Base-by-base conservation (phyloP, 2,113 vertebrate species). In the Spea multiplicata region DNA sequence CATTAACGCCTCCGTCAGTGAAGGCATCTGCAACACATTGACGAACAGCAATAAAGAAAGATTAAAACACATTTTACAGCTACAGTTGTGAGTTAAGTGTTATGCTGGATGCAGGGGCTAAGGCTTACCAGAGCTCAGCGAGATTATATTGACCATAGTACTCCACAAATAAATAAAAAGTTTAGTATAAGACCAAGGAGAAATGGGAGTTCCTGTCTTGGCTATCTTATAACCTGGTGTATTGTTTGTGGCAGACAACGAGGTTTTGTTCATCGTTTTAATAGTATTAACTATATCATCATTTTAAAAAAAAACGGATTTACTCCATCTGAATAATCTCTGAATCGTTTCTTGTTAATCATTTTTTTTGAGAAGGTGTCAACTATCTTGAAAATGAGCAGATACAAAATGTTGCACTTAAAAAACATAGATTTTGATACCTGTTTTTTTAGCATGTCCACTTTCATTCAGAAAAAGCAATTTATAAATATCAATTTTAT, bases 1-100 rank as follows among this genome's bases (percentile, higher is more conserved):
- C 71, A 80, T 73, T 80, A 73, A 80, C 77, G 16, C 62, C 64
- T 73, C 71, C 73, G 62, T 80, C 77, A 80, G 73, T 73, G 71
- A 73, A 80, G 50, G 71, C 77, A 73, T 80, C 71, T 80, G 77
- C 77, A 80, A 73, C 62, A 73, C 77, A 80, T 80, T 80, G 71
- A 62, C 46, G 69, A 57, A 59, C 64, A 48, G 71, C 71, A 80
- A 80, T 80, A 73, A 73, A 73, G 71, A 67, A 72, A 80, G 76
- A 79, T 79, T 79, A 79, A 80, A 73, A 80, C 53, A 66, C 64
- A 80, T 80, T 80, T 80, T 73, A 73, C 61, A 80, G 77, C 8
- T 73, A 44, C 52, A 55, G 64, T 67, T 49, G 71, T 57, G 73
- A 47, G n/a, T 53, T 80, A 73, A 80, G 62, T 67, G 64, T 44